Evolutionary conservation across 1,140 invertebrate genomes (phyloP).

Genomic region (Penaeus chinensis): DNA sequence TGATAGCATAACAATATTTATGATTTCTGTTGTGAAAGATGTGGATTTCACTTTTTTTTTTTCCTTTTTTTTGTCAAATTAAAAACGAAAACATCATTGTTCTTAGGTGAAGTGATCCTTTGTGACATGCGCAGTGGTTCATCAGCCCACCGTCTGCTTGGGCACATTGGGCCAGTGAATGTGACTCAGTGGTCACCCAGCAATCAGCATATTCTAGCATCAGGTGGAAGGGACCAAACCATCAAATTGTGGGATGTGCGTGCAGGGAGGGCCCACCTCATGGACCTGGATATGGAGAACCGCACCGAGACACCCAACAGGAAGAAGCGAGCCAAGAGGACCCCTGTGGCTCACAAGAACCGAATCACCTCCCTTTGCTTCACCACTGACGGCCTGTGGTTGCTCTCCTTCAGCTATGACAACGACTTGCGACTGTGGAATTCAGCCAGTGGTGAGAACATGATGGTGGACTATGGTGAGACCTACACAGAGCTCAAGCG

Average conservation of each 20-base stretch:
- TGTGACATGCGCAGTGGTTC: constrained; percentile 54
- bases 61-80: neutral
- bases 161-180: constrained; percentile 28
- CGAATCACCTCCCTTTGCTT: constrained; percentile 42
- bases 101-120: constrained; percentile 54
- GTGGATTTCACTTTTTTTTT: neutral
- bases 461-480: constrained; percentile 38
- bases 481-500: constrained; percentile 8
- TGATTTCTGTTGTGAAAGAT: neutral
- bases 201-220: constrained; percentile 38
- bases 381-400: constrained; percentile 52
- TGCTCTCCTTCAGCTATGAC: constrained; percentile 44
- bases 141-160: constrained; percentile 38
- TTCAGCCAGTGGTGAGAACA: constrained; percentile 33
- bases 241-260: constrained; percentile 55
- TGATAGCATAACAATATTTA: neutral
- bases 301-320: neutral
- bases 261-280: constrained; percentile 23
- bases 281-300: constrained; percentile 29
- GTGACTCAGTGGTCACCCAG: constrained; percentile 49
- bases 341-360: constrained; percentile 41
- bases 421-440: constrained; percentile 45
- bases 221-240: constrained; percentile 43
- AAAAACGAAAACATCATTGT: neutral
- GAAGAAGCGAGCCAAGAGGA: constrained; percentile 36